A percentile compares a stretch with the other conserved stretches of the same genome.
These are phyloP conservation scores for Crocodylus rhombifer DNA, from an alignment of 2,797 vertebrate species.

Conservation along the genomic window DNA sequence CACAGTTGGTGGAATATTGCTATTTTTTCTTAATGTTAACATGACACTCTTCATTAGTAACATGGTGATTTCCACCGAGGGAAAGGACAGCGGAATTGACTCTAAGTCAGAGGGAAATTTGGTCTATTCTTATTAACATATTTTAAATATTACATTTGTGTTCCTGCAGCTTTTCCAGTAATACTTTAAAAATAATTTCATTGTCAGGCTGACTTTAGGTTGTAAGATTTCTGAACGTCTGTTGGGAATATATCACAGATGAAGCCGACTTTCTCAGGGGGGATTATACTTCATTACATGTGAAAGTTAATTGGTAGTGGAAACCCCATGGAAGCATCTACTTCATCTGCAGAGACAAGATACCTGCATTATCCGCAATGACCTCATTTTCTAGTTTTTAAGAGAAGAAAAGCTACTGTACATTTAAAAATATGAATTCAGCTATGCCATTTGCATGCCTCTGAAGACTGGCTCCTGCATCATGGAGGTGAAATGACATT, in stretches of 20 bases:
- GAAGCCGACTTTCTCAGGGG: slow-evolving; percentile 23
- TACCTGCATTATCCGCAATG: slow-evolving; percentile 53
- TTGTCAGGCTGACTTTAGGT: slow-evolving; percentile 5
- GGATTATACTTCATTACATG: slow-evolving; percentile 56
- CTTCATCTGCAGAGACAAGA: slow-evolving; percentile 36
- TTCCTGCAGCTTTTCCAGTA: slow-evolving; percentile 4
- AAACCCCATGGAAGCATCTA: slow-evolving; percentile 16
- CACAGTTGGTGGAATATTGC: slow-evolving; percentile 19
- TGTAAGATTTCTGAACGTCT: neutral
- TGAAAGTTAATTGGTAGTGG: slow-evolving; percentile 60
- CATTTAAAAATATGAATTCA: neutral
- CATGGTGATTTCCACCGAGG: neutral
- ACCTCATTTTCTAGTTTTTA: slow-evolving; percentile 38
- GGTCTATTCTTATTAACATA: neutral
- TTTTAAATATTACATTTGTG: slow-evolving; percentile 6
- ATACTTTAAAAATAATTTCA: neutral
- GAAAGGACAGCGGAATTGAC: neutral
- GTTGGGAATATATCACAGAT: slow-evolving; percentile 17
- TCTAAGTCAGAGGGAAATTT: neutral
- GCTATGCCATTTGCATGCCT: neutral
- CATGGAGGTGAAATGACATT: neutral
- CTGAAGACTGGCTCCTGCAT: neutral
- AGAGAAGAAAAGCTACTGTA: neutral
- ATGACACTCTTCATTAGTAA: neutral
- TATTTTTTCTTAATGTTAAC: slow-evolving; percentile 22